A percentile compares a stretch with the other conserved stretches of the same genome.
phyloP scores from a whole-genome alignment of 2,797 vertebrate species.

The Aplochiton taeniatus region DNA sequence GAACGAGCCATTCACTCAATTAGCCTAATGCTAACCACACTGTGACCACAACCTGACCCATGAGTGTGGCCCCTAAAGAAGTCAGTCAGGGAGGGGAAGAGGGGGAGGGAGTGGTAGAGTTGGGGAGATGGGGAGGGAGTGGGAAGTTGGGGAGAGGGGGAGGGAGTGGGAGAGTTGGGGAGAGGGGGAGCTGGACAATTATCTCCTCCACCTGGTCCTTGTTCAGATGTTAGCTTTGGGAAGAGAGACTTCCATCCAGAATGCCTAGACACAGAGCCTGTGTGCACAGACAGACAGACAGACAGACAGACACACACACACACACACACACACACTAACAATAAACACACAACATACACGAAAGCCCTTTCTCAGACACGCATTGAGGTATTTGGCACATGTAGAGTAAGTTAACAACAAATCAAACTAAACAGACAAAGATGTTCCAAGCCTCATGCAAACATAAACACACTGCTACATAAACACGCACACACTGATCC shows the following conservation, averaged over 20 bases:
- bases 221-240: neutral
- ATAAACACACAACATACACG: constrained; percentile 45
- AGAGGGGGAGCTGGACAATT: constrained; percentile 23
- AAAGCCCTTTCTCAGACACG: constrained; percentile 44
- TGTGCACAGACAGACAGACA: constrained; percentile 4
- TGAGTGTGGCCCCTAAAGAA: constrained; percentile 13
- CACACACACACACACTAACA: constrained; percentile 27
- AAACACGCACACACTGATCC: neutral
- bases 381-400: constrained; percentile 2
- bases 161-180: neutral
- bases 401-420: neutral
- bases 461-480: neutral
- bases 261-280: neutral
- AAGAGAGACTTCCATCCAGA: too few relatives aligned
- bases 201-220: neutral
- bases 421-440: neutral
- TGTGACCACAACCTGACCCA: constrained; percentile 36
- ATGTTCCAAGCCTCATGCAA: neutral
- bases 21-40: constrained; percentile 53
- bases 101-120: constrained; percentile 41
- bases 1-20: constrained; percentile 50
- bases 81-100: neutral
- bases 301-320: neutral
- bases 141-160: neutral
- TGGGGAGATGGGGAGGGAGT: neutral